Base-by-base conservation (phyloP, 2,113 vertebrate genomes). In the Harpagus bidentatus region DNA sequence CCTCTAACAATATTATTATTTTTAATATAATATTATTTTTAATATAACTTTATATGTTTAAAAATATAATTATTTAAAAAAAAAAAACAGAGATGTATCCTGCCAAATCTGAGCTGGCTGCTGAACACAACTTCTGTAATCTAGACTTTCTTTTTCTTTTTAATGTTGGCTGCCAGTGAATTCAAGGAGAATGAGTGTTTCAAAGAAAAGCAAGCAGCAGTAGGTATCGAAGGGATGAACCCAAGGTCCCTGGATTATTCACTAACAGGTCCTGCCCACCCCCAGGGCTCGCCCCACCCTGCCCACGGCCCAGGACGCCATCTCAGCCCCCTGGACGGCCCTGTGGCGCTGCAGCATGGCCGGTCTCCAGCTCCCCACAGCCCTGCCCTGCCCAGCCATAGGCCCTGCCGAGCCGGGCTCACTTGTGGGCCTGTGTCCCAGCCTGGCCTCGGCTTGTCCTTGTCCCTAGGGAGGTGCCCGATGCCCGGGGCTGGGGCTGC, bases 371-470 rank as follows among this genome's bases (percentile, higher is more conserved):
- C 5, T 36, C 9, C 21, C 6, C 11, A 14, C 16, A 21, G 12
- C 22, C 21, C 18, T 67, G 17, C 13, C 14, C 6, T 59, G 26
- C 8, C 9, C 4, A 4, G 25, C 26, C n/a, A 14, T 19, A 10
- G n/a, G 12, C 22, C 32, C 11, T 1, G 0, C 29, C 3, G 2
- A 71, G 28, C 29, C 0, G 0, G 48, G 9, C 32, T 18, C 21
- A 15, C 28, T 10, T 36, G 22, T 21, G 5, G 5, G 16, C 29
- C 21, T 11, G 11, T 65, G 36, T 58, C 20, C 10, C 29, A 42
- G 22, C 29, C 50, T 25, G 8, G 3, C 25, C 34, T 52, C 6
- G 6, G 7, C 16, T 4, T 11, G 1, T 26, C 9, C 10, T 10
- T 4, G 2, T 47, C 7, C 12, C 5, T 15, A 17, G 8, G 26